These are phyloP conservation scores for Hypocryptadius cinnamomeus DNA, from an alignment of 2,113 vertebrate genomes.

Conservation along the genomic window DNA sequence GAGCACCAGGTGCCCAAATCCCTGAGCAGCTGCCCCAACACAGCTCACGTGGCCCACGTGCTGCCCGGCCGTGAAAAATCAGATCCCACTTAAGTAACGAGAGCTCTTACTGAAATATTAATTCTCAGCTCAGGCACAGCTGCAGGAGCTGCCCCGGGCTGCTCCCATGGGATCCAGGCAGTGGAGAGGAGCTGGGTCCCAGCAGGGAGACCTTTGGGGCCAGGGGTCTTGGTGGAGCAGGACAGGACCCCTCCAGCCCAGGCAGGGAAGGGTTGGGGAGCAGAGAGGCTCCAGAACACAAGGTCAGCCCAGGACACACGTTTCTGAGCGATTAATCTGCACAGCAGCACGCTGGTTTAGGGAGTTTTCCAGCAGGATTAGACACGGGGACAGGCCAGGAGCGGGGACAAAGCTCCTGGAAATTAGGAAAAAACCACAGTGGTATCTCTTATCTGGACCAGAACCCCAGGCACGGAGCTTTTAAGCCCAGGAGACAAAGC, in stretches of 20 bases:
- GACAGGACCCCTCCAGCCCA: not conserved
- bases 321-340: not conserved
- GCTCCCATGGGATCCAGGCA: not conserved
- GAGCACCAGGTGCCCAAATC: not conserved
- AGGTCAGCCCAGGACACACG: not conserved
- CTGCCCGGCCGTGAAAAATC: not conserved
- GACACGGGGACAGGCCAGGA: not conserved
- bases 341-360: not conserved
- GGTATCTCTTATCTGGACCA: conserved; percentile 17
- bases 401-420: conserved; percentile 26
- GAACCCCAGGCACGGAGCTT: not conserved
- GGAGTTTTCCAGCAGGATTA: conserved; percentile 47
- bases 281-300: not conserved
- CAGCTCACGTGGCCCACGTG: not conserved
- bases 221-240: not conserved
- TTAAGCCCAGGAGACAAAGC: conserved; percentile 36
- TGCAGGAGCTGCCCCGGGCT: not conserved
- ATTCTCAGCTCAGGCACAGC: not conserved
- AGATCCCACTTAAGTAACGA: not conserved
- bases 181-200: not conserved
- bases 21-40: not conserved
- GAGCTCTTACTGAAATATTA: not conserved
- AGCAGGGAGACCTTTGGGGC: not conserved
- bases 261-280: not conserved
- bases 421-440: not conserved